Evolutionary conservation across 2,888 invertebrate genomes (phyloP).

Genomic region (Frankliniella intonsa): DNA sequence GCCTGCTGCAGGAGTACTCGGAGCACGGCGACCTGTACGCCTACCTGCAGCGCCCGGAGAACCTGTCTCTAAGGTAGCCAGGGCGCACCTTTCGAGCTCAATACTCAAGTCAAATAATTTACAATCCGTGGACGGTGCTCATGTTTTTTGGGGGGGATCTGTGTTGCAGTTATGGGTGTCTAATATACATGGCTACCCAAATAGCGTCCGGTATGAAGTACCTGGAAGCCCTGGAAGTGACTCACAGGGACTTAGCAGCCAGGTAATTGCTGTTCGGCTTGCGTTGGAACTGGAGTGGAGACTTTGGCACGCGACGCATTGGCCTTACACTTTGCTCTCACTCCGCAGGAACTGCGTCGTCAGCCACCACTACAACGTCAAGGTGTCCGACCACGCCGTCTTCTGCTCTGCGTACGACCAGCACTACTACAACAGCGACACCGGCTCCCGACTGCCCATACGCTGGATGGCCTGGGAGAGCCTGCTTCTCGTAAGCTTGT

Average conservation of each 20-base stretch:
- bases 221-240: conserved; percentile 81
- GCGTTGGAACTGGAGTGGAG: not conserved
- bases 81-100: conserved; percentile 30
- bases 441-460: conserved; percentile 74
- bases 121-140: not conserved
- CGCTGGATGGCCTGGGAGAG: conserved; percentile 95
- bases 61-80: conserved; percentile 38
- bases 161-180: conserved; percentile 69
- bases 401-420: conserved; percentile 71
- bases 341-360: conserved; percentile 74
- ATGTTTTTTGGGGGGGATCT: conserved; percentile 35
- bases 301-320: too few species aligned
- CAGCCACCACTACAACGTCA: conserved; percentile 70
- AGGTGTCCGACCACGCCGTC: conserved; percentile 82
- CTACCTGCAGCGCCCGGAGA: conserved; percentile 39
- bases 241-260: conserved; percentile 84
- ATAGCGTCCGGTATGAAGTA: conserved; percentile 92
- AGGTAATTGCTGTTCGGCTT: conserved; percentile 53
- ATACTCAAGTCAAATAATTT: too few species aligned
- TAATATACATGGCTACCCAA: conserved; percentile 81
- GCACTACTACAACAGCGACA: conserved; percentile 82
- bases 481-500: conserved; percentile 62
- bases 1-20: conserved; percentile 85
- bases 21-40: conserved; percentile 71
- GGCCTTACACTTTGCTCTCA: not conserved